These are phyloP conservation scores for Epinotia ramella DNA, from an alignment of 2,888 invertebrate genomes.

Conservation along the genomic window DNA sequence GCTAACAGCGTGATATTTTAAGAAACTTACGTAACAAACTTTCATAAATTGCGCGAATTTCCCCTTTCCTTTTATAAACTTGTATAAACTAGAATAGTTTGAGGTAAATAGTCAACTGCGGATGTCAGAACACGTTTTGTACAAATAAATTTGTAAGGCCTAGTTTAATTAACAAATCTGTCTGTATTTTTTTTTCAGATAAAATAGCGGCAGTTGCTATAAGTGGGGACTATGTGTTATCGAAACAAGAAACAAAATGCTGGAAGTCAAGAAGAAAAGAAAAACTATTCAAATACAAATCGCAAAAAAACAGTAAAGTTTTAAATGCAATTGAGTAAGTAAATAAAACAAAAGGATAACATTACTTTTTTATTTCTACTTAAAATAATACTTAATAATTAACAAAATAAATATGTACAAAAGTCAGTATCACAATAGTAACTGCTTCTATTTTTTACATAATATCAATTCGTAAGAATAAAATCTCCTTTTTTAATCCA, in stretches of 20 bases:
- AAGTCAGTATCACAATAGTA: constrained; percentile 63
- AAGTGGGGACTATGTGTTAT: constrained; percentile 76
- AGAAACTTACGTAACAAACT: no score
- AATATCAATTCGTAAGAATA: constrained; percentile 2
- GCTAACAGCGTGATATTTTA: no score
- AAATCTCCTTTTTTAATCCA: neutral
- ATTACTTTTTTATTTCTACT: constrained; percentile 57
- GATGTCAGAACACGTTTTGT: no score
- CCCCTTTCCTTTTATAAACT: no score
- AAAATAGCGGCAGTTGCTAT: constrained; percentile 72
- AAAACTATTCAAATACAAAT: constrained; percentile 79
- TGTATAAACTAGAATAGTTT: no score
- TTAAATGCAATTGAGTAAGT: constrained; percentile 53
- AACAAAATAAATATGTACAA: constrained; percentile 71
- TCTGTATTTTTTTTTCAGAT: constrained; percentile 59
- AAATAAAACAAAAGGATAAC: constrained; percentile 27
- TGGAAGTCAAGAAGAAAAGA: constrained; percentile 85
- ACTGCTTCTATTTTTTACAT: constrained; percentile 52
- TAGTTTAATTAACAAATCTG: neutral
- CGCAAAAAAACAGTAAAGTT: constrained; percentile 66
- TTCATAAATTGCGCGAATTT: no score
- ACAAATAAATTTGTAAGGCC: no score
- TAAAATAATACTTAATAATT: constrained; percentile 62
- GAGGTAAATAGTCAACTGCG: no score
- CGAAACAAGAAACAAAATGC: constrained; percentile 76